Evolutionary conservation across 2,888 invertebrate species (phyloP).

Genomic region (Lepidocyrtinus sp.): DNA sequence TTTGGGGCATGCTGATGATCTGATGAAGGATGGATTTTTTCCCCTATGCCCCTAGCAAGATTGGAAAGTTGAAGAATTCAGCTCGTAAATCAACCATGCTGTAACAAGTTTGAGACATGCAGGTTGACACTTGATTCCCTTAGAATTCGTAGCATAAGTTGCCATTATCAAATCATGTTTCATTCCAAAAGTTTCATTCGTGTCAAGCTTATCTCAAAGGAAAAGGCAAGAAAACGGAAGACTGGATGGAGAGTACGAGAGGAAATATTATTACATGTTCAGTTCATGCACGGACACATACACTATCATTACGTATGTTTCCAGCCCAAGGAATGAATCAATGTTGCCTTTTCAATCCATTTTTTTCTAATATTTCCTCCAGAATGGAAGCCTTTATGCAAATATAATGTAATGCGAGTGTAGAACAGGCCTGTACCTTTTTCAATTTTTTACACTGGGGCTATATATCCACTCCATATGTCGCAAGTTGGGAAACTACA

Average conservation of each 20-base stretch:
- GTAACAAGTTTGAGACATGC: slow-evolving; percentile 64
- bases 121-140: slow-evolving; percentile 69
- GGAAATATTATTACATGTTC: slow-evolving; percentile 38
- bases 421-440: background rate
- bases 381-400: background rate
- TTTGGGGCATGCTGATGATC: background rate
- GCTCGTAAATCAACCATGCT: slow-evolving; percentile 67
- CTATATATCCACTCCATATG: too few relatives aligned
- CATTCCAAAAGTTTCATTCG: background rate
- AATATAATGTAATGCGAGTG: background rate
- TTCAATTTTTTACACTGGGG: too few relatives aligned
- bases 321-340: background rate
- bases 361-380: background rate
- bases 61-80: slow-evolving; percentile 63
- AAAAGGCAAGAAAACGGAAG: slow-evolving; percentile 21
- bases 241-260: slow-evolving; percentile 26
- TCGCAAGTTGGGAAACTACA: too few relatives aligned
- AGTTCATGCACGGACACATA: slow-evolving; percentile 12
- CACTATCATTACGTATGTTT: background rate
- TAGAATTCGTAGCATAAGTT: slow-evolving; percentile 67
- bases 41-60: slow-evolving; percentile 26
- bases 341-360: background rate
- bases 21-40: background rate
- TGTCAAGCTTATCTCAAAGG: slow-evolving; percentile 3
- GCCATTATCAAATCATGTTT: slow-evolving; percentile 62